These are phyloP conservation scores for Platygyra sinensis DNA, from an alignment of 64 coral and sea anemone genomes.

Conservation along the genomic window DNA sequence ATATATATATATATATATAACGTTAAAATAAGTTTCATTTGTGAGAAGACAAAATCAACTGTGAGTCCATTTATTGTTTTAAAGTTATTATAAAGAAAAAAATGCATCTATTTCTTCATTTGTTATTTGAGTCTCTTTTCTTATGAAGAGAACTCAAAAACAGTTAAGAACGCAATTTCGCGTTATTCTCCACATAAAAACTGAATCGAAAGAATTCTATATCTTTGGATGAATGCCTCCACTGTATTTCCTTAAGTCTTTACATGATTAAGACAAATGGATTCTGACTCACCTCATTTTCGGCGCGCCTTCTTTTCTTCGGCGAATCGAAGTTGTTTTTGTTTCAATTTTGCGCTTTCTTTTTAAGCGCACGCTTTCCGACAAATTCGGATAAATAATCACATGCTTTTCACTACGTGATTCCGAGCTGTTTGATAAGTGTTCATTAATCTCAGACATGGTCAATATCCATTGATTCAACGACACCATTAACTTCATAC, in stretches of 20 bases:
- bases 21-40: not conserved
- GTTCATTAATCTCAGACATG: not conserved
- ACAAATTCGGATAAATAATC: not conserved
- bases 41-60: not conserved
- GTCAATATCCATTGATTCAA: not conserved
- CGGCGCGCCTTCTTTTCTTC: not conserved
- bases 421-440: not conserved
- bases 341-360: not conserved
- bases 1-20: too few relatives aligned
- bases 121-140: too few relatives aligned
- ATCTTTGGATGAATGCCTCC: too few relatives aligned
- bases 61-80: too few relatives aligned
- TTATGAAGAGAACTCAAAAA: too few relatives aligned
- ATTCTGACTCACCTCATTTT: not conserved
- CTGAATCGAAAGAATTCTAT: too few relatives aligned
- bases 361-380: not conserved
- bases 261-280: not conserved
- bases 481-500: not conserved
- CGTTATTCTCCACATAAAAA: too few relatives aligned
- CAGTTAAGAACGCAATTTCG: too few relatives aligned
- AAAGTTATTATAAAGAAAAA: too few relatives aligned
- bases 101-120: too few relatives aligned
- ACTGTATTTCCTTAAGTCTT: too few relatives aligned
- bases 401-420: not conserved
- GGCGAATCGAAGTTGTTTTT: not conserved